Base-by-base conservation (phyloP, 2,113 vertebrate genomes). In the Actinemys pallida region DNA sequence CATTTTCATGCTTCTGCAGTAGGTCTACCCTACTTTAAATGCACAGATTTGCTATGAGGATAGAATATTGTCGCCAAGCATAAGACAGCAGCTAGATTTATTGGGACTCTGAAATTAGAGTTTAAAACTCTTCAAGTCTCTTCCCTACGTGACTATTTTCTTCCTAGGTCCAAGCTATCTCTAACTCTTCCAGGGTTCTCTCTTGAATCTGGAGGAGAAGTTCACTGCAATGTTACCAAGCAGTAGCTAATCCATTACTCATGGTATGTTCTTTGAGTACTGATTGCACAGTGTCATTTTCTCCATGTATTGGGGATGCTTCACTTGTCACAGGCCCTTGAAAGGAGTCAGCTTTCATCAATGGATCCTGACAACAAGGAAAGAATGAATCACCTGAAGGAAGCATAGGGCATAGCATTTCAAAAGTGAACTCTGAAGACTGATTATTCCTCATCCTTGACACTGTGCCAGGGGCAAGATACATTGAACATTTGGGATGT, bases 391-490 rank as follows among this genome's bases (percentile, higher is more conserved):
- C 96, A 98, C 98, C 97, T 96, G 96, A 97, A 98, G 96, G 96
- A 97, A 98, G 94, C 1, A 1, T 91, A 94, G 92, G 91, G 93
- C 95, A 96, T 3, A 93, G 84, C 92, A 92, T 98, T 98, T 98
- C 97, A 97, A 94, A 97, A 98, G 90, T 75, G 11, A 93, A 97
- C 95, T 97, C 97, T 95, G 94, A 98, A 98, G 97, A 98, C 94
- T 98, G 97, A 98, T 98, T 98, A 97, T 94, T 96, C 97, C 97
- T 97, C 97, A 96, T 97, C 98, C 97, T 98, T 98, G 98, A 98
- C 98, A 98, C 94, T 81, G 87, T 97, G 98, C 97, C 97, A 98
- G 98, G 89, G 98, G 97, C 97, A 97, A 97, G 97, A 97, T 97
- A 95, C 95, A 96, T 94, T 42, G 96, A 97, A 91, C 91, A 92